Percentiles rank a stretch among this genome's conserved stretches.
phyloP scores from a whole-genome alignment of 2,888 invertebrate species.

The Therioaphis trifolii region DNA sequence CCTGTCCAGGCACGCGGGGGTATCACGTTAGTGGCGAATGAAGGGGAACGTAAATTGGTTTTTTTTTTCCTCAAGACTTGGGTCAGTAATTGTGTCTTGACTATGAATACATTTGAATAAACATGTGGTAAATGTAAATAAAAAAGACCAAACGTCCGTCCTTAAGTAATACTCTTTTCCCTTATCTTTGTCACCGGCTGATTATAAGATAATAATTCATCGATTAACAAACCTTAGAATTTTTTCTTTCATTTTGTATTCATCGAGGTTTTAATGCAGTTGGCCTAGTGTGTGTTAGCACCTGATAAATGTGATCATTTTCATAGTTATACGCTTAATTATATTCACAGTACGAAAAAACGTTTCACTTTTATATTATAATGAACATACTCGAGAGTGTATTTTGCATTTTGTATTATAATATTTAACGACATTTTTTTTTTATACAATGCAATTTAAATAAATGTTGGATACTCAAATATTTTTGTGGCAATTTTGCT shows the following conservation, averaged over 20 bases:
- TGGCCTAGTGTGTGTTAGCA: background rate
- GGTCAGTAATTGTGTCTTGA: constrained; percentile 38
- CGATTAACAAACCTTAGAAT: too few relatives aligned
- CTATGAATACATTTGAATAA: constrained; percentile 45
- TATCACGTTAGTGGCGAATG: constrained; percentile 14
- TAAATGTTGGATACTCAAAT: background rate
- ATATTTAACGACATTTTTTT: background rate
- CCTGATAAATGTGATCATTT: background rate
- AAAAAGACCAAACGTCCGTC: background rate
- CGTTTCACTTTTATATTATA: background rate
- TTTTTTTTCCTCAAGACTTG: constrained; percentile 4
- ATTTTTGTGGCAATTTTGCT: background rate
- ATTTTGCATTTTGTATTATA: constrained; percentile 1
- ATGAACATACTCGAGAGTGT: background rate
- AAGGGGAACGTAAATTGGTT: constrained; percentile 53
- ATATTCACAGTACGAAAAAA: background rate
- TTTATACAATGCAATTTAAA: background rate
- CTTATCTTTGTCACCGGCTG: background rate
- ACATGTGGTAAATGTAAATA: constrained; percentile 24
- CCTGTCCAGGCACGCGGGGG: constrained; percentile 56
- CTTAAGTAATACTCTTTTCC: background rate
- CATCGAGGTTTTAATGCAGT: background rate
- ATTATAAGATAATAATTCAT: too few relatives aligned
- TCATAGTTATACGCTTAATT: background rate
- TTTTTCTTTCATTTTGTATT: background rate